phyloP scores from a whole-genome alignment of 1,140 invertebrate species.

The Rhagoletis zephyria region DNA sequence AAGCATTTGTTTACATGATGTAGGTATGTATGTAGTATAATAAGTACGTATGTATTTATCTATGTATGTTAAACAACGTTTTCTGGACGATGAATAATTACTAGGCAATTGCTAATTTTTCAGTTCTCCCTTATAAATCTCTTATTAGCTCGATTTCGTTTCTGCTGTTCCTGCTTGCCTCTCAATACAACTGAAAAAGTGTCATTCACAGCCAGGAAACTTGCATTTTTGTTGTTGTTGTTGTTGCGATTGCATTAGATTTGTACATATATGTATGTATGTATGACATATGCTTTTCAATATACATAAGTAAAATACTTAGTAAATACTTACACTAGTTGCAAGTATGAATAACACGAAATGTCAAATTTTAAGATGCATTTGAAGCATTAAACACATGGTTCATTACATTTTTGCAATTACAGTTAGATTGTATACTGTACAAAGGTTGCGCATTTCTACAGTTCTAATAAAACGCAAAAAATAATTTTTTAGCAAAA shows the following conservation, averaged over 20 bases:
- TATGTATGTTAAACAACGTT: background rate
- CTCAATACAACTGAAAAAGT: background rate
- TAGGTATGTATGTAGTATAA: slow-evolving; percentile 60
- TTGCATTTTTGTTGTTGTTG: background rate
- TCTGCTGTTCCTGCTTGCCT: background rate
- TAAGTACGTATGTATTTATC: slow-evolving; percentile 54
- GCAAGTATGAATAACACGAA: slow-evolving; percentile 9
- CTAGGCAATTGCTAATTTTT: background rate
- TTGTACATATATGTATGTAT: background rate
- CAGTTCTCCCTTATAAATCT: background rate
- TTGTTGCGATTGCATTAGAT: background rate
- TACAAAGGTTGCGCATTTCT: background rate
- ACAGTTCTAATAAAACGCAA: slow-evolving; percentile 11
- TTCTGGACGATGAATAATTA: background rate
- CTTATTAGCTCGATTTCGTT: background rate
- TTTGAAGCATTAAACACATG: background rate
- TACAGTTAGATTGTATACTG: background rate
- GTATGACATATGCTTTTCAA: background rate
- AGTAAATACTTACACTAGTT: slow-evolving; percentile 17
- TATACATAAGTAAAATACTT: background rate
- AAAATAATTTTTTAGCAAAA: background rate
- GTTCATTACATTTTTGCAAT: background rate
- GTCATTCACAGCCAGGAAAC: background rate
- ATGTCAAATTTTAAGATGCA: background rate
- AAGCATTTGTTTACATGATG: slow-evolving; percentile 57